Evolutionary conservation across 2,797 vertebrate genomes (phyloP).

Genomic region (Luscinia megarhynchos): DNA sequence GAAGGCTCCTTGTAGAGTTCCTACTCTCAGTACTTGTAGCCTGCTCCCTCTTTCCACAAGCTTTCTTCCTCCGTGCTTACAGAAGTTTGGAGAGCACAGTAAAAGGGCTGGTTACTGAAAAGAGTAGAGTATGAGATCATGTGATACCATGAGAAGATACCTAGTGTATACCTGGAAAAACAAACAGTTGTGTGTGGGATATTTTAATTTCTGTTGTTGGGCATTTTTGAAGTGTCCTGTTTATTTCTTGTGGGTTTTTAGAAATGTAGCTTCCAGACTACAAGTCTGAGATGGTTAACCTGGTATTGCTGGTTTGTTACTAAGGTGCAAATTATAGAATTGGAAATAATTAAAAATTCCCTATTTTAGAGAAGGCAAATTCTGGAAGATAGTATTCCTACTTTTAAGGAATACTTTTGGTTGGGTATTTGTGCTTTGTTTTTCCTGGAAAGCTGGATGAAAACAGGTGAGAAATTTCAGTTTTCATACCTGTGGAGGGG

Average conservation of each 20-base stretch:
- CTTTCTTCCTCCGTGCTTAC: not conserved
- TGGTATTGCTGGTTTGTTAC: not conserved
- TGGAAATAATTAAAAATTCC: not conserved
- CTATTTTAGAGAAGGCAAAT: not conserved
- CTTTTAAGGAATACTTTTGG: not conserved
- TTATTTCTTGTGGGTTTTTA: not conserved
- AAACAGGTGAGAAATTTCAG: not conserved
- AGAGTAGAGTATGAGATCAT: not conserved
- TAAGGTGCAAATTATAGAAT: not conserved
- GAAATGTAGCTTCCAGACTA: not conserved
- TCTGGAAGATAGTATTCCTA: not conserved
- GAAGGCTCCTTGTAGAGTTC: not conserved
- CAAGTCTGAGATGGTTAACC: not conserved
- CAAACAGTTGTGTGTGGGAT: not conserved
- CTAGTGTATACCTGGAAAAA: not conserved
- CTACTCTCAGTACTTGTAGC: not conserved
- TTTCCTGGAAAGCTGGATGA: not conserved
- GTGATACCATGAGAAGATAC: not conserved
- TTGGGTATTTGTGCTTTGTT: not conserved
- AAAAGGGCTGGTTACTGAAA: not conserved
- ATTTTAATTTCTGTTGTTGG: not conserved
- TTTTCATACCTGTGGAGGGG: not conserved
- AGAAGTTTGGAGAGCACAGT: not conserved
- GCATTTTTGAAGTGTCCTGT: not conserved
- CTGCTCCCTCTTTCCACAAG: not conserved